Evolutionary conservation across 2,113 vertebrate species (phyloP), one percentile per base, ranked within the genome.

Genomic region (Eclectus roratus): DNA sequence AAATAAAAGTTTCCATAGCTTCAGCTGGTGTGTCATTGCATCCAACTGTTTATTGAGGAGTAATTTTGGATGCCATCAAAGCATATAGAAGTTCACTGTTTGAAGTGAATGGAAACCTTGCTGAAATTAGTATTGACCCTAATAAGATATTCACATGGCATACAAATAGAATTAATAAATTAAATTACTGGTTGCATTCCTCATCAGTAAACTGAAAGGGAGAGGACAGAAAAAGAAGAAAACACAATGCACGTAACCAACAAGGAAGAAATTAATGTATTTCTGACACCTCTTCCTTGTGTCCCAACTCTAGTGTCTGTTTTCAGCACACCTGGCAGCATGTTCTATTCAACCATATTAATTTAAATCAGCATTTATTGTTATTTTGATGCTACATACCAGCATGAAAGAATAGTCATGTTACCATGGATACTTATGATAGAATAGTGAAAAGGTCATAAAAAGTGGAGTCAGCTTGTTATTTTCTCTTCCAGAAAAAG

Each of bases 391-490:
- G 52, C n/a, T 52, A 85, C 18, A 4, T 33, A 87, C 47, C 41
- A 84, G 27, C 50, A 86, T 53, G 77, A 91, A 92, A 81, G 89
- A 93, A 88, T 92, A 95, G 63, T 49, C 79, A 58, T 65, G 87
- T 97, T 97, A 70, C 94, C 93, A 95, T 96, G 87, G 96, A 88
- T 92, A 97, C 91, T 85, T 85, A 91, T 28, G 58, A 90, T 6
- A 69, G 60, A 56, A 80, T 49, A 90, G 81, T 85, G 65, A 90
- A 96, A 94, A 94, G 89, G 81, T 95, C 90, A 89, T 80, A 68
- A 94, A 82, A 95, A 88, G 80, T 68, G 63, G 49, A 81, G 53
- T 29, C 80, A 70, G 72, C 29, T 58, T 89, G 50, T 88, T 10
- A 61, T 92, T 90, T 91, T 80, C 46, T 83, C 37, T 55, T 37